A percentile compares a stretch with the other conserved stretches of the same genome.
Conservation (phyloP, 1,140 invertebrate genomes). For the Scylla paramamosain region DNA sequence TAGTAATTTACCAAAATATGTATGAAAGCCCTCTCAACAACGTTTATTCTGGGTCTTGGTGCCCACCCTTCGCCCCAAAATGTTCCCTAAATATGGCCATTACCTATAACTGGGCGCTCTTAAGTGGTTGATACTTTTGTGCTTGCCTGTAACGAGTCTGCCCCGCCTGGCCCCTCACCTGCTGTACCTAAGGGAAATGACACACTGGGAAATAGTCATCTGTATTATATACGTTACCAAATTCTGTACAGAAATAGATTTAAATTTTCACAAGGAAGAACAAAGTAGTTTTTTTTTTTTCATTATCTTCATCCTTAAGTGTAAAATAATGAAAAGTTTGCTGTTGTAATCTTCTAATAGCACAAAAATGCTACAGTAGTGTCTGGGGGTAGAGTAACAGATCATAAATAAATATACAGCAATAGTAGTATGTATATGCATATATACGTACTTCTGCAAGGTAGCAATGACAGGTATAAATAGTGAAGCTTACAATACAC, state of each 20-base stretch:
- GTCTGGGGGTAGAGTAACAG: neutral
- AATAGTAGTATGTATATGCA: neutral
- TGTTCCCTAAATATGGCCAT: too few species aligned
- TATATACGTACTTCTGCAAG: neutral
- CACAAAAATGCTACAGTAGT: neutral
- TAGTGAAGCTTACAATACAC: neutral
- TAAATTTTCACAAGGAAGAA: slow-evolving; percentile 24
- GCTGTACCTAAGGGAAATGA: neutral
- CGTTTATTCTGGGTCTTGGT: too few species aligned
- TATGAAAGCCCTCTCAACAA: too few species aligned
- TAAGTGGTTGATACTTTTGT: too few species aligned
- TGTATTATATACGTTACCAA: slow-evolving; percentile 12
- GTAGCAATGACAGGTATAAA: neutral
- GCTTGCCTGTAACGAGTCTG: too few species aligned
- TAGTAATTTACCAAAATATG: too few species aligned
- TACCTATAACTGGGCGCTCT: too few species aligned
- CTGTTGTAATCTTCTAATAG: neutral
- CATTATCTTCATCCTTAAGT: neutral
- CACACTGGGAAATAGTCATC: neutral
- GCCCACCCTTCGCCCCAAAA: too few species aligned
- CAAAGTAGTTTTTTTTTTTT: neutral
- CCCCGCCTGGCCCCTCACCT: too few species aligned
- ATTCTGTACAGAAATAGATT: slow-evolving; percentile 24
- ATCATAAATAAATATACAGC: neutral
- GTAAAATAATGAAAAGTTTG: neutral